phyloP scores from a whole-genome alignment of 1,140 invertebrate genomes.

The Prorops nasuta region DNA sequence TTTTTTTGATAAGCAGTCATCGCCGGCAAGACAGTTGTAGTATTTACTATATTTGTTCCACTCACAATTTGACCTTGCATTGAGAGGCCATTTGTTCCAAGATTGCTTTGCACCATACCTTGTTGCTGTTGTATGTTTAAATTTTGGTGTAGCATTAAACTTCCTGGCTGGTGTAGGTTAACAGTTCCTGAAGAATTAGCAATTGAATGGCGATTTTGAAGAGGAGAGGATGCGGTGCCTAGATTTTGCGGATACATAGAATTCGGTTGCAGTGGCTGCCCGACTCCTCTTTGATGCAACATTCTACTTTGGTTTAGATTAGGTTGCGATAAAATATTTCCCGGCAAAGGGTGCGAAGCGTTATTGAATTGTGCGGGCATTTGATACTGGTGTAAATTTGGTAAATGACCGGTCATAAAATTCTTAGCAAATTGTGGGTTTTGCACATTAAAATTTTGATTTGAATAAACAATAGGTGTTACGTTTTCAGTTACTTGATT shows the following conservation, averaged over 20 bases:
- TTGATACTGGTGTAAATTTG: slow-evolving; percentile 22
- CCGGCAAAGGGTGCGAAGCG: slow-evolving; percentile 11
- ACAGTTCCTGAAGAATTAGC: slow-evolving; percentile 15
- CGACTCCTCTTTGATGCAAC: slow-evolving; percentile 22
- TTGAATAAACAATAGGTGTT: slow-evolving; percentile 25
- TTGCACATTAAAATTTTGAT: slow-evolving; percentile 39
- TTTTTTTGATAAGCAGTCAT: slow-evolving; percentile 33
- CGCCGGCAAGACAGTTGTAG: slow-evolving; percentile 12
- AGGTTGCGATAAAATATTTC: slow-evolving; percentile 12
- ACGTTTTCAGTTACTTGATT: slow-evolving; percentile 6
- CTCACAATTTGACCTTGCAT: slow-evolving; percentile 23
- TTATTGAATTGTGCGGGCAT: slow-evolving; percentile 23
- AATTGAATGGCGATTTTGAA: slow-evolving; percentile 18
- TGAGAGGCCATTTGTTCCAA: slow-evolving; percentile 16
- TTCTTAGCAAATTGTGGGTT: slow-evolving; percentile 42
- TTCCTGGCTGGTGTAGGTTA: slow-evolving; percentile 12
- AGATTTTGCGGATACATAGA: slow-evolving; percentile 28
- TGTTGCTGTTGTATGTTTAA: slow-evolving; percentile 20
- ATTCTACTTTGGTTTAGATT: slow-evolving; percentile 21
- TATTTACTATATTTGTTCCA: slow-evolving; percentile 13
- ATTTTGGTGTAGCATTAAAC: slow-evolving; percentile 11
- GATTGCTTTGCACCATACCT: slow-evolving; percentile 19
- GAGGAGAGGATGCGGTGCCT: slow-evolving; percentile 12
- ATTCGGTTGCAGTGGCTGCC: slow-evolving; percentile 21
- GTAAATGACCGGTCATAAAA: slow-evolving; percentile 28